phyloP scores from a whole-genome alignment of 2,113 vertebrate species.

The Poeciliopsis turrubarensis region DNA sequence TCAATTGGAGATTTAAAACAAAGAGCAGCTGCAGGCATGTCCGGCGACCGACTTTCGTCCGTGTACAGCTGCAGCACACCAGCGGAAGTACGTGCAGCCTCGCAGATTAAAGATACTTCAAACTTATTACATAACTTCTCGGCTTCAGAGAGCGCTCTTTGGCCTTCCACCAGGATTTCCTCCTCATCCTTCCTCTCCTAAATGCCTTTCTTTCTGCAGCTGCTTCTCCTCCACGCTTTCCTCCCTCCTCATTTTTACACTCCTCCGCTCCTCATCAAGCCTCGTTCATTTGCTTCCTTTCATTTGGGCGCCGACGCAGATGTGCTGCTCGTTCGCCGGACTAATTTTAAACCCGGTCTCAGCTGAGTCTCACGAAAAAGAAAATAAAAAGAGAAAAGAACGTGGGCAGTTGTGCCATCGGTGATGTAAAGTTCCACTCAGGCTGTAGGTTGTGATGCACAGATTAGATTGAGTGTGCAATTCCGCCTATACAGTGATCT shows the following conservation, averaged over 20 bases:
- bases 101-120: constrained; percentile 42
- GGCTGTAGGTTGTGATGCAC: constrained; percentile 39
- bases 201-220: constrained; percentile 18
- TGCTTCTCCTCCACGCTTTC: constrained; percentile 28
- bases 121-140: constrained; percentile 69
- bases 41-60: constrained; percentile 37
- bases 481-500: constrained; percentile 38
- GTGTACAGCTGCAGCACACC: constrained; percentile 20
- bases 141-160: constrained; percentile 66
- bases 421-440: constrained; percentile 15
- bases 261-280: constrained; percentile 25
- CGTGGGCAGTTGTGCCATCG: constrained; percentile 4
- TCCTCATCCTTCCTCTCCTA: constrained; percentile 32
- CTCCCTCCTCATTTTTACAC: constrained; percentile 7
- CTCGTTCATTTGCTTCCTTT: constrained; percentile 26
- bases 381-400: background rate
- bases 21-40: constrained; percentile 60
- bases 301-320: constrained; percentile 7
- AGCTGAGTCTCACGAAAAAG: background rate
- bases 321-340: constrained; percentile 4
- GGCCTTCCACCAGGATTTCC: constrained; percentile 62
- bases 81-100: constrained; percentile 24
- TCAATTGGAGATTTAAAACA: constrained; percentile 35
- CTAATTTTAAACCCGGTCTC: constrained; percentile 7
- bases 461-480: constrained; percentile 51